Conservation (phyloP, 2,888 invertebrate genomes). For the Mythimna impura region DNA sequence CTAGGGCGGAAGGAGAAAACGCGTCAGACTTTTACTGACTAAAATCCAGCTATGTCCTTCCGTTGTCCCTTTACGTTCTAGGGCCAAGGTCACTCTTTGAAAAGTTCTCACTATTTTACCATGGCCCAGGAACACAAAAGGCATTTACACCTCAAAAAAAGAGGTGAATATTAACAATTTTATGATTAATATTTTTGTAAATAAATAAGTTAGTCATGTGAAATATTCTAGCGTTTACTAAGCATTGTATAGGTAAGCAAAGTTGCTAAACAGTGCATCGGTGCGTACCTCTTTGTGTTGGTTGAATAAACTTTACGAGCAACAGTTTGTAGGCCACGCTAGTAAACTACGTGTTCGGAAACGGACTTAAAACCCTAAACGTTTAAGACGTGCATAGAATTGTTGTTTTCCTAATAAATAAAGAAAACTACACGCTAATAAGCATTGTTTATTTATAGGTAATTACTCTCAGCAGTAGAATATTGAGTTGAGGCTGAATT, state of each 20-base stretch:
- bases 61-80: no score
- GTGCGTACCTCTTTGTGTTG: slow-evolving; percentile 78
- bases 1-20: no score
- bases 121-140: no score
- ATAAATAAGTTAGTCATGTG: slow-evolving; percentile 11
- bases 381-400: slow-evolving; percentile 44
- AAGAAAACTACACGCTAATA: slow-evolving; percentile 21
- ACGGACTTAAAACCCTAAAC: slow-evolving; percentile 72
- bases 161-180: not conserved
- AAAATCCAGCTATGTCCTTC: no score
- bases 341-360: slow-evolving; percentile 79
- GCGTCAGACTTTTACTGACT: no score
- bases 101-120: no score
- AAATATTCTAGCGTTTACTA: slow-evolving; percentile 54
- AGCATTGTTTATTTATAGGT: slow-evolving; percentile 2
- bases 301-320: slow-evolving; percentile 85
- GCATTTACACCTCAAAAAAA: no score
- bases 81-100: no score
- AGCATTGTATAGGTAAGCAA: slow-evolving; percentile 60
- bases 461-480: no score
- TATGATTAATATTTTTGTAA: not conserved
- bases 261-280: slow-evolving; percentile 74
- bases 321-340: slow-evolving; percentile 80
- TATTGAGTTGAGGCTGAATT: not conserved
- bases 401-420: slow-evolving; percentile 38